Evolutionary conservation across 2,888 invertebrate genomes (phyloP), one percentile per base, ranked within the genome.

Genomic region (Machimus rusticus): DNA sequence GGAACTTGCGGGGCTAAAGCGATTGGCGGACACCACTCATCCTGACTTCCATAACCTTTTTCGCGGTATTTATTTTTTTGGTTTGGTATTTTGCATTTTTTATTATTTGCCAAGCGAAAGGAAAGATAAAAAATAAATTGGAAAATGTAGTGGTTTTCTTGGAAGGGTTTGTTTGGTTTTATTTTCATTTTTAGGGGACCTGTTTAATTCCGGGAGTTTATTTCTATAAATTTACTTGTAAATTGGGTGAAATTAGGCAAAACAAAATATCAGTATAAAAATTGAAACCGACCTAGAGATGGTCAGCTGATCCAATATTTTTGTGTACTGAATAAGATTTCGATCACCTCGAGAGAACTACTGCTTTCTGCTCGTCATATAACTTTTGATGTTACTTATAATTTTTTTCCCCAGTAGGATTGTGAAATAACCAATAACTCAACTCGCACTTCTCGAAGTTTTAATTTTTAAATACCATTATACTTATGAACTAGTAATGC

Each of bases 21-120:
- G 51, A 90, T 87, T 39, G 90, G 90, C 39, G 91, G 90, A 74
- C 91, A 92, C 92, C 93, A 93, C 89, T 93, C 92, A 76, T 92
- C 92, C 90, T 92, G 89, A 87, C 78, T 90, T 89, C 90, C 91
- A 88, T 91, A 91, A 89, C 91, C 91, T 91, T 66, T 66, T 74
- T 79, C 82, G 37, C 23, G 43, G 5, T 74, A 74, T 28, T 79
- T 87, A 43, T 23, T 74, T 86, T 46, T 37, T 78, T 82, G n/a
- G 43, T 79, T 85, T 76, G 43, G 4, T 46, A 28, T 79, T 78
- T 46, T 9, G 1, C 1, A 34, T 43, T 46, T 85, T 85, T 74
- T 74, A 31, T 43, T 85, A 23, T 66, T 8, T 23, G 34, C 46
- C 34, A 51, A 76, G 31, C 39, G 28, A 51, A 74, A 84, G 74